phyloP scores from a whole-genome alignment of 1,140 invertebrate species.

The Temnothorax longispinosus region DNA sequence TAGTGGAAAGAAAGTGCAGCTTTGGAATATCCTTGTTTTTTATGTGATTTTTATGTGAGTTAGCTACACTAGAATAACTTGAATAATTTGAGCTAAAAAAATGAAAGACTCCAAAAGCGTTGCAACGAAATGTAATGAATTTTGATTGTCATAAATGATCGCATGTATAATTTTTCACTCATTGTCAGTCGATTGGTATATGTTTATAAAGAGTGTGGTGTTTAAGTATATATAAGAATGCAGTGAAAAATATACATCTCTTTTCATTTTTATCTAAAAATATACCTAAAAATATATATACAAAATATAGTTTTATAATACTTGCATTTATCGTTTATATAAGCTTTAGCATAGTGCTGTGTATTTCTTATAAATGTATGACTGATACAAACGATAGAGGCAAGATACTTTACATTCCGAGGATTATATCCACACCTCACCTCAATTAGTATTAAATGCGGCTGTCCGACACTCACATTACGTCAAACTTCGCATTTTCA shows the following conservation, averaged over 20 bases:
- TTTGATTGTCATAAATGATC: not conserved
- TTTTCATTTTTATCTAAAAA: constrained; percentile 24
- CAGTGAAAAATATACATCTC: not conserved
- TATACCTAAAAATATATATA: not conserved
- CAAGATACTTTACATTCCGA: constrained; percentile 18
- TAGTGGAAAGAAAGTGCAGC: not conserved
- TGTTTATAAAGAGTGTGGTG: not conserved
- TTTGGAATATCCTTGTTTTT: not conserved
- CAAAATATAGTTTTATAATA: constrained; percentile 27
- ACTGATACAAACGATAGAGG: not conserved
- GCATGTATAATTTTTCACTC: not conserved
- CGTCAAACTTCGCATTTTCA: not conserved
- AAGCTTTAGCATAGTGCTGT: not conserved
- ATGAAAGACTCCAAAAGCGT: not conserved
- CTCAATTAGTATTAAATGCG: constrained; percentile 19
- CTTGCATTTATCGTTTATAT: constrained; percentile 30
- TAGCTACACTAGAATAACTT: constrained; percentile 11
- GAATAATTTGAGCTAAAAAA: not conserved
- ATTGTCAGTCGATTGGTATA: not conserved
- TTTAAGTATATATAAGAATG: not conserved
- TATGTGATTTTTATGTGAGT: not conserved
- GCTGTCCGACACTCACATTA: not conserved
- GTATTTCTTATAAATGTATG: constrained; percentile 32
- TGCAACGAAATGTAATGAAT: constrained; percentile 4
- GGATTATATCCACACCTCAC: not conserved